Base-by-base conservation (phyloP, 2,888 invertebrate genomes). In the Acanthosepion lycidas region DNA sequence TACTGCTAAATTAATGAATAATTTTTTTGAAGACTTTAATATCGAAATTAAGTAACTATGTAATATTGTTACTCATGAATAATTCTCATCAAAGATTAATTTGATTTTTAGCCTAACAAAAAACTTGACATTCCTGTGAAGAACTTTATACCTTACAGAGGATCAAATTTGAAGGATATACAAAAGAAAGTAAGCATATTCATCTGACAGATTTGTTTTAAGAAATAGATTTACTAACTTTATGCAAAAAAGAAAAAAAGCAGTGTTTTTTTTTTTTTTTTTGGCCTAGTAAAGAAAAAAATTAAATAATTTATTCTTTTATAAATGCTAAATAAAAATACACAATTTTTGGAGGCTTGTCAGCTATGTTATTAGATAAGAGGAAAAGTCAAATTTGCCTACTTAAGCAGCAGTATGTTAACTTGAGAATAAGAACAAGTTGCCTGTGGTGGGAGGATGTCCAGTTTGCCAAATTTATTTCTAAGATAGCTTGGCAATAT, bases 161-260 rank as follows among this genome's bases (percentile, higher is more conserved):
- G 94, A 55, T 42, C 48, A 48, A 94, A 94, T 42, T 33, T 94
- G 94, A 94, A 55, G 94, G 94, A 94, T 94, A 94, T 94, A 48
- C 94, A 94, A 64, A 94, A 94, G 64, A 94, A 94, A 64, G 94
- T 94, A 64, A 94, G 94, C 33, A 94, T 53, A 49, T 53, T 53
- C 23, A 49, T 23, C 28, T 93, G 93, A 53, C 93, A 48, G 49
- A 93, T 93, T 93, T 93, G 42, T 49, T 93, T 53, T 78, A n/a
- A 4, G n/a, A n/a, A n/a, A 78, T n/a, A 59, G 59, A 1, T 23
- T 59, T 59, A 59, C 59, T 59, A 23, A 59, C 59, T 59, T 26
- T 59, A 3, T 59, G 20, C 23, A 20, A 6, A 0, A 59, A 20
- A 6, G 6, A 59, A 59, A 59, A 20, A 59, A 59, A 20, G 3